These are phyloP conservation scores for Gobius niger DNA, from an alignment of 2,113 vertebrate genomes.

Conservation along the genomic window DNA sequence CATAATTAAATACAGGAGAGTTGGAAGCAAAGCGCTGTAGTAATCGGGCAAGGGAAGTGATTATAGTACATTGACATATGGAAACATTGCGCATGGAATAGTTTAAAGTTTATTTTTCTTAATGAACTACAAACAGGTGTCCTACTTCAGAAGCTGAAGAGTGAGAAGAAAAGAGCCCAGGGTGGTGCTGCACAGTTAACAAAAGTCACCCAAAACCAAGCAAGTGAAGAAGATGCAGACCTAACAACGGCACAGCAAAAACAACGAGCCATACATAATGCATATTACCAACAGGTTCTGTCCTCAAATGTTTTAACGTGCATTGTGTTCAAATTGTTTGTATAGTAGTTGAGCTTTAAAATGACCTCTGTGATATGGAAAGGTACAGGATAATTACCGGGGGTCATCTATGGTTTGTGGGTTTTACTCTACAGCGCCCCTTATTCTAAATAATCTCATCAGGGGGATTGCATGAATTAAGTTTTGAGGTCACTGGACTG, in stretches of 20 bases:
- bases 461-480: constrained; percentile 32
- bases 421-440: constrained; percentile 25
- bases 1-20: constrained; percentile 24
- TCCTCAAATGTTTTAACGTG: constrained; percentile 1
- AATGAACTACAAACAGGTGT: constrained; percentile 77
- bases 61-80: constrained; percentile 21
- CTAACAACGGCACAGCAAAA: neutral
- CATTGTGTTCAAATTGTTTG: too few species aligned
- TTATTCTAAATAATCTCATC: constrained; percentile 49
- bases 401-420: constrained; percentile 35
- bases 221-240: constrained; percentile 22
- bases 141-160: constrained; percentile 88
- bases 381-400: neutral
- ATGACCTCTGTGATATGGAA: constrained; percentile 29
- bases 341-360: neutral
- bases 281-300: constrained; percentile 18
- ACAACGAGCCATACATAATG: constrained; percentile 52
- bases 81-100: constrained; percentile 3
- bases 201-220: constrained; percentile 19
- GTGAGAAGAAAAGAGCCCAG: constrained; percentile 82
- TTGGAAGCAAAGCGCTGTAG: constrained; percentile 9
- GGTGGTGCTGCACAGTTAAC: constrained; percentile 66
- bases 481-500: constrained; percentile 23
- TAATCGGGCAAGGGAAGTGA: constrained; percentile 9
- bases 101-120: constrained; percentile 44